Base-by-base conservation (phyloP, 2,113 vertebrate genomes). In the Otis tarda region DNA sequence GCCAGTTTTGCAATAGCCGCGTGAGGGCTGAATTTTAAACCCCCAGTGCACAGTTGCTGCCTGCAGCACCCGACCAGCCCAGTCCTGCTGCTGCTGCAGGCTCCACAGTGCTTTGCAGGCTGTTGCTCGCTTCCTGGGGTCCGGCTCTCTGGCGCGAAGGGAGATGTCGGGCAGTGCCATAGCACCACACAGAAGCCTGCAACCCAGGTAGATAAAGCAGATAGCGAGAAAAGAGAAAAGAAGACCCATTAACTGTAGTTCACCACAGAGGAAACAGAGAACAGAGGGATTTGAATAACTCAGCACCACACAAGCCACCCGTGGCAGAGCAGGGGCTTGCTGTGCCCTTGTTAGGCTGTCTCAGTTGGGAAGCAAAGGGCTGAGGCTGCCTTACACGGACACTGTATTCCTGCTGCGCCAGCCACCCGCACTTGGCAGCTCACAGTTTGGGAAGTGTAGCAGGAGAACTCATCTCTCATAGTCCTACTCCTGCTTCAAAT, bases 361-460 rank as follows among this genome's bases (percentile, higher is more conserved):
- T 73, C 39, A 56, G 56, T 17, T 1, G 0, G 28, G 52, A 86
- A 55, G 28, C 27, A 15, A n/a, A 56, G 70, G 53, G 12, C 45
- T 76, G 74, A 84, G 39, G 31, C 64, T 87, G 35, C 22, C 59
- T 37, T 9, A 28, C 19, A 9, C 1, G 13, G 69, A n/a, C 47
- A 10, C 18, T 47, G n/a, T 3, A 5, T 11, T 10, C 12, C 6
- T 2, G 0, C 37, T 7, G 2, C 2, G 4, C 47, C 1, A 0
- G 27, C 43, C 14, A 20, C 9, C 74, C 2, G 1, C 21, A 3
- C 22, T 52, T 5, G 0, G 30, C 49, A 56, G 35, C 43, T 82
- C 16, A 5, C 45, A 6, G 12, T 31, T 50, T 55, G 76, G 64
- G 33, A 75, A 67, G 31, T 1, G 21, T 16, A 55, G 64, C 73